Percentiles rank a stretch among this genome's conserved stretches.
Conservation (phyloP, 1,140 invertebrate species). For the Heterodera schachtii region DNA sequence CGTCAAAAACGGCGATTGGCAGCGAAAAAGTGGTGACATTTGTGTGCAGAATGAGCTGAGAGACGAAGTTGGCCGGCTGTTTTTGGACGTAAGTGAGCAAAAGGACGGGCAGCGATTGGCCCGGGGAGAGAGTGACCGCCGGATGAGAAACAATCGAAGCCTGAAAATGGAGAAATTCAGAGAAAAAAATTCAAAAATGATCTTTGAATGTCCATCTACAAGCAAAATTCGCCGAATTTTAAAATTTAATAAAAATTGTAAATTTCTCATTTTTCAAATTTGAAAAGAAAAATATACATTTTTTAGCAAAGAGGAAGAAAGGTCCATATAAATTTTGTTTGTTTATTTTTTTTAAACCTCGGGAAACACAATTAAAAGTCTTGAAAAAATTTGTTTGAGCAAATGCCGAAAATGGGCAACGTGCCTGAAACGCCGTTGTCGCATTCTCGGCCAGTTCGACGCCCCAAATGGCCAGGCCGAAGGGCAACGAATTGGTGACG, state of each 20-base stretch:
- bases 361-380: too few species aligned
- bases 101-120: conserved; percentile 71
- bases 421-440: conserved; percentile 39
- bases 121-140: conserved; percentile 68
- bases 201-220: background rate
- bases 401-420: background rate
- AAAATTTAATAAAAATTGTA: too few species aligned
- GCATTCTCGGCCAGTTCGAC: conserved; percentile 40
- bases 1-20: conserved; percentile 77
- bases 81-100: conserved; percentile 71
- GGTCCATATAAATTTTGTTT: too few species aligned
- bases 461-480: conserved; percentile 49
- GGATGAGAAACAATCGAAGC: conserved; percentile 36
- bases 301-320: too few species aligned
- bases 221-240: too few species aligned
- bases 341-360: too few species aligned
- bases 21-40: conserved; percentile 77
- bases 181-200: background rate
- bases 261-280: too few species aligned
- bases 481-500: conserved; percentile 48
- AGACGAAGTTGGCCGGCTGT: conserved; percentile 72
- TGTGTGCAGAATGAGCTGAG: conserved; percentile 74
- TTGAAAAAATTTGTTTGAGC: too few species aligned
- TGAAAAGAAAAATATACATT: too few species aligned
- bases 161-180: conserved; percentile 24